Base-by-base conservation (phyloP, 2,888 invertebrate species). In the Drosophila emarginata region DNA sequence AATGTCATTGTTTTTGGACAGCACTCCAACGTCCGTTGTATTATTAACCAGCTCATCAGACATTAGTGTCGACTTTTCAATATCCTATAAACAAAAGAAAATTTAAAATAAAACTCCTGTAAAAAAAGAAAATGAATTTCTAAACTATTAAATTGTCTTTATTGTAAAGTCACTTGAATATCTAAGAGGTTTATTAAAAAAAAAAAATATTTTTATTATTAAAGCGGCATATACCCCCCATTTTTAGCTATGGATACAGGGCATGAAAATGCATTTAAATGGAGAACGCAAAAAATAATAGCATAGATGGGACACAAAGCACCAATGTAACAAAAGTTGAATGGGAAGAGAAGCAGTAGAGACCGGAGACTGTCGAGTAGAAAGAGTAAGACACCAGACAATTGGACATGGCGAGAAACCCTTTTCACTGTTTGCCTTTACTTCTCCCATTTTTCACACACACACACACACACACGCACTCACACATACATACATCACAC, bases 1-100 rank as follows among this genome's bases (percentile, higher is more conserved):
- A 84, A 84, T 84, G 85, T 87, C 85, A 87, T 84, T 84, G 87
- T 84, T 86, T 76, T 79, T 80, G 69, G 78, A 85, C 76, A 77
- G 79, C 67, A 23, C 70, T 18, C 54, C 32, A 68, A 59, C 63
- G 69, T 78, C 74, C 70, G 72, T 51, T 74, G 76, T 65, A 78
- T 76, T 85, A 82, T 81, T 67, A 45, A 45, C 18, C 45, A 45
- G 18, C 18, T 45, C 18, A 21, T 45, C 45, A 45, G 45, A 9
- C 18, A 21, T 45, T 9, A 45, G 7, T 45, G 21, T 3, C 14
- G 45, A 21, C 45, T 12, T 12, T 12, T 11, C 1, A 21, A 45
- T 45, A 45, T 21, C 45, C 45, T 45, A 1, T 45, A 18, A 7
- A 45, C 2, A 32, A 32, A 11, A 2, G 1, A 32, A 32, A 32